Base-by-base conservation (phyloP, 1,140 invertebrate species). In the Drosophila ercepeae region DNA sequence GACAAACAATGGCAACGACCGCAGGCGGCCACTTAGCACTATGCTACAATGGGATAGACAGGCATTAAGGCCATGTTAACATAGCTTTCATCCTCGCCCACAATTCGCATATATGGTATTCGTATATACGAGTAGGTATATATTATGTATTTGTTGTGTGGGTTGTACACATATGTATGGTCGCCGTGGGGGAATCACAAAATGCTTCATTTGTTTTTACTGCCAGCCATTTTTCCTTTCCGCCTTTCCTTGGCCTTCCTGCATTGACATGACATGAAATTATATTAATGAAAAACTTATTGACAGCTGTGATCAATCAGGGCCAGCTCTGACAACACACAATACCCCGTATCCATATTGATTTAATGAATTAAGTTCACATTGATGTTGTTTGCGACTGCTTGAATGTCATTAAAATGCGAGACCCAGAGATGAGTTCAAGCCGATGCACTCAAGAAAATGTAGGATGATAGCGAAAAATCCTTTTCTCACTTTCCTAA, bases 231-330 rank as follows among this genome's bases (percentile, higher is more conserved):
- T 59, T 52, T 50, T 72, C 39, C 39, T 42, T 42, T 42, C 39
- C 39, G 39, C 14, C 16, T 42, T 42, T 42, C 29, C 18, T 52
- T 6, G 21, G 29, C 46, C 42, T 39, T 25, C 9, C 32, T 48
- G 54, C 67, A 88, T 75, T 77, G 82, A 74, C 81, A 74, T 57
- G 69, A 78, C 82, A 77, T 53, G 69, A 82, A 86, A 88, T 88
- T 86, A 86, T 86, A 86, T 86, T 86, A 88, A 86, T 86, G 81
- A 82, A 88, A 88, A 79, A 86, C 82, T 82, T 86, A 86, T 86
- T 86, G 81, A 86, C 81, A 86, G 82, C 77, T 71, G 77, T 73
- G 60, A 86, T 86, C 81, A 88, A 86, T 86, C 81, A 86, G 69
- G 57, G 54, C 19, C 60, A 52, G 46, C 27, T 23, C 74, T 73